Conservation (phyloP, 2,888 invertebrate genomes). For the Tenthredo scrophulariae region DNA sequence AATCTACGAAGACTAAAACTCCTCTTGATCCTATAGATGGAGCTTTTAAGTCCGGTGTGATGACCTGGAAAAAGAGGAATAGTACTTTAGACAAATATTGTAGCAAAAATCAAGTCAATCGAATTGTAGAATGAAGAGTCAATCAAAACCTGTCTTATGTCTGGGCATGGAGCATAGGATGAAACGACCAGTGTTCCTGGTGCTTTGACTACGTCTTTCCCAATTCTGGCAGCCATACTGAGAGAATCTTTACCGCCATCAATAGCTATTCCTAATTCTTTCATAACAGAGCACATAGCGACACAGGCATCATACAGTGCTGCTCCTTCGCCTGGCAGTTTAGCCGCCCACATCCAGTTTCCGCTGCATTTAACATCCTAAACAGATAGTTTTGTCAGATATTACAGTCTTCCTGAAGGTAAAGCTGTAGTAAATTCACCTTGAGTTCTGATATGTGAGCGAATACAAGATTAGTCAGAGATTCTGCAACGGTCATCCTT, state of each 20-base stretch:
- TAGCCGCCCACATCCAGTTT: slow-evolving; percentile 99
- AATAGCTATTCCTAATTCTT: slow-evolving; percentile 90
- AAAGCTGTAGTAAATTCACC: slow-evolving; percentile 72
- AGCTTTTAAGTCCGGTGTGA: slow-evolving; percentile 95
- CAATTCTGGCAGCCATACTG: slow-evolving; percentile 96
- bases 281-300: slow-evolving; percentile 93
- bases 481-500: slow-evolving; percentile 96
- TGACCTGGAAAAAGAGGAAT: slow-evolving; percentile 76
- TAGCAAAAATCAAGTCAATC: neutral
- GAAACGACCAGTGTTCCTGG: slow-evolving; percentile 97
- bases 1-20: slow-evolving; percentile 88
- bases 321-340: slow-evolving; percentile 95
- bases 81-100: neutral
- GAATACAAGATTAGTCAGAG: slow-evolving; percentile 94
- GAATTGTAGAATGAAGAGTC: neutral
- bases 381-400: slow-evolving; percentile 30
- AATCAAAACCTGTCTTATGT: slow-evolving; percentile 84
- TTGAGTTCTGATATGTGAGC: slow-evolving; percentile 81
- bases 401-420: neutral
- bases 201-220: slow-evolving; percentile 85
- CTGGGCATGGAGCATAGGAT: slow-evolving; percentile 96
- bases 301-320: slow-evolving; percentile 91
- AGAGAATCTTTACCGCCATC: slow-evolving; percentile 99
- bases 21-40: slow-evolving; percentile 83
- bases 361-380: slow-evolving; percentile 98